Conservation (phyloP, 1,140 invertebrate genomes). For the Eumeta japonica region DNA sequence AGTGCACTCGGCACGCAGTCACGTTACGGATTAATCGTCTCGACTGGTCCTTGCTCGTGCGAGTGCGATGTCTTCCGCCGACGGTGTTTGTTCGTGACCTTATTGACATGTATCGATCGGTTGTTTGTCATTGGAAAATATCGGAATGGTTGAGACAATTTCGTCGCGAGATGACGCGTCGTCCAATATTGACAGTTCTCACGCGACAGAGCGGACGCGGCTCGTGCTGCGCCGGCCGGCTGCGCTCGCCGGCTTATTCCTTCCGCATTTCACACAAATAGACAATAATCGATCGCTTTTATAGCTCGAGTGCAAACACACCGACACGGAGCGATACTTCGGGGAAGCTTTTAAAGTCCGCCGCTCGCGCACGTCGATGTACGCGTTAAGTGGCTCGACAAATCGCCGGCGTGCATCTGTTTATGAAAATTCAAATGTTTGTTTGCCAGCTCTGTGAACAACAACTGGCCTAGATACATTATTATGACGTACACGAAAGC, state of each 20-base stretch:
- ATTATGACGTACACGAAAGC: too few species aligned
- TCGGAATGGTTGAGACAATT: conserved; percentile 55
- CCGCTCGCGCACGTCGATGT: conserved; percentile 17
- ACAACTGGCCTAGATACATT: too few species aligned
- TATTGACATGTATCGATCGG: conserved; percentile 30
- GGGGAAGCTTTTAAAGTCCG: conserved; percentile 38
- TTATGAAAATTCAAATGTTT: too few species aligned
- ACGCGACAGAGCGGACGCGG: conserved; percentile 35
- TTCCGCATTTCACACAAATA: conserved; percentile 56
- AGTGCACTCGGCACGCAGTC: not conserved
- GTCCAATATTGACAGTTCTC: conserved; percentile 54
- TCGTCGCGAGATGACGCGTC: conserved; percentile 28
- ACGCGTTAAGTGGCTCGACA: conserved; percentile 33
- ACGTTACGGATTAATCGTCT: not conserved
- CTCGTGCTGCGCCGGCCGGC: conserved; percentile 26
- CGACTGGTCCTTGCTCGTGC: too few species aligned
- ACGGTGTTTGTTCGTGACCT: too few species aligned
- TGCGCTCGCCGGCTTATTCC: conserved; percentile 23
- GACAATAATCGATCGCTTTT: conserved; percentile 56
- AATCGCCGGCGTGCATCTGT: too few species aligned
- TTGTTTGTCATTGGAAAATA: conserved; percentile 52
- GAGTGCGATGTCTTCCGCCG: too few species aligned
- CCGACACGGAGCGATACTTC: conserved; percentile 35
- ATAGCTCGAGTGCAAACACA: conserved; percentile 43
- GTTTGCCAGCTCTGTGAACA: too few species aligned